phyloP scores from a whole-genome alignment of 2,113 vertebrate genomes.

The Xiphophorus maculatus region DNA sequence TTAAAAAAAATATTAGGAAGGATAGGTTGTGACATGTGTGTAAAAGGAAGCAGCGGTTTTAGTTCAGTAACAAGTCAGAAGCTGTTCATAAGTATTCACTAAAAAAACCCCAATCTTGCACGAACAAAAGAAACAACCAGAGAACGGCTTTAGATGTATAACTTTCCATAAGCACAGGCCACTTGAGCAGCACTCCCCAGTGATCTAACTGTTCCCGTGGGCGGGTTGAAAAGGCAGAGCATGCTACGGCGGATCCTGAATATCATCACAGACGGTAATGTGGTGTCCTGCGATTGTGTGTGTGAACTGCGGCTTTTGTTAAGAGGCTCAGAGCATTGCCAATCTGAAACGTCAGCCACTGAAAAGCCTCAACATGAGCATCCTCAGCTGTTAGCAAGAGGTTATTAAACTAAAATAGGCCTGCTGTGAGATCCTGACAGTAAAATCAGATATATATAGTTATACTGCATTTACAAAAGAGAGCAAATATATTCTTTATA shows the following conservation, averaged over 20 bases:
- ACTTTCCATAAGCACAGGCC: slow-evolving; percentile 20
- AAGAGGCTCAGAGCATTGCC: slow-evolving; percentile 26
- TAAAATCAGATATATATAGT: too few species aligned
- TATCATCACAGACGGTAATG: slow-evolving; percentile 33
- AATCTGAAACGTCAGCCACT: slow-evolving; percentile 19
- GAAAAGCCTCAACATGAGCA: slow-evolving; percentile 32
- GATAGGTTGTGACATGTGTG: background rate
- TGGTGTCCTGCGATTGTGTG: slow-evolving; percentile 36
- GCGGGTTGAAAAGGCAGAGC: slow-evolving; percentile 36
- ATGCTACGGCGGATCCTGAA: slow-evolving; percentile 16
- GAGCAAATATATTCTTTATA: too few species aligned
- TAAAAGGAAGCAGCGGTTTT: background rate
- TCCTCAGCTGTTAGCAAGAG: slow-evolving; percentile 34
- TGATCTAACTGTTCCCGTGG: slow-evolving; percentile 37
- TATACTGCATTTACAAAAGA: too few species aligned
- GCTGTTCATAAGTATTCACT: background rate
- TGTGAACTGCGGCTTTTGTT: slow-evolving; percentile 12
- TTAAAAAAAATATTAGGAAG: background rate
- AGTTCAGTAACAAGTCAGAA: background rate
- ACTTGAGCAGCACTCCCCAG: slow-evolving; percentile 18
- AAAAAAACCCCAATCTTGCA: background rate
- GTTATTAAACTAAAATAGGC: slow-evolving; percentile 47
- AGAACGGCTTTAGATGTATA: slow-evolving; percentile 14
- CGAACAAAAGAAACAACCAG: background rate
- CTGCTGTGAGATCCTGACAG: background rate